Evolutionary conservation across 2,113 vertebrate genomes (phyloP), one percentile per base, ranked within the genome.

Genomic region (Engystomops pustulosus): DNA sequence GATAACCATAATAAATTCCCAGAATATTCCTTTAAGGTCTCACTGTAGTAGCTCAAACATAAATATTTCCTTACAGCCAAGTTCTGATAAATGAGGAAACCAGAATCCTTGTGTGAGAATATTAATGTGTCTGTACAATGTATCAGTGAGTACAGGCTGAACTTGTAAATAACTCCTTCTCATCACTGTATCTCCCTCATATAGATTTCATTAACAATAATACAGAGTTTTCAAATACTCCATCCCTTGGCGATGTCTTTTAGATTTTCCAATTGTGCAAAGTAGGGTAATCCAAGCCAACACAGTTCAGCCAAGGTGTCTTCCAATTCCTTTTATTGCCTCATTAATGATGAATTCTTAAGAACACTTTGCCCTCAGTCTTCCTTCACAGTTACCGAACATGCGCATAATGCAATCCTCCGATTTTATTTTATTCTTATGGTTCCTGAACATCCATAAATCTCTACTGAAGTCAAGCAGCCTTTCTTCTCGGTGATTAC

Each of bases 321-420:
- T 87, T 91, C 88, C 89, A 91, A 91, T 87, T 87, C 44, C 70
- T 80, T 89, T 93, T 90, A 91, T 80, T 89, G 88, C 84, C 76
- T 91, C 87, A 87, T 92, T 91, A 91, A 89, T 86, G 67, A 93
- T 89, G 83, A 90, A 91, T 91, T 89, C 87, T 87, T 88, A 88
- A 88, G 80, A 87, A 83, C 85, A 85, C 85, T 91, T 86, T 86
- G 87, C 87, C 85, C 87, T 86, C 65, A 74, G 84, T 88, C 78
- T 85, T 90, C 90, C 91, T 91, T 90, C 89, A 88, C 49, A 88
- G 55, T 87, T 62, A 85, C 86, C 84, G 25, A 85, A 65, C 85
- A 81, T 12, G 23, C 62, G 90, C 87, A 90, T 84, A 71, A 88
- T 87, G 84, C 77, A 87, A 85, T 90, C 83, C 76, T 25, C 14